A percentile compares a stretch with the other conserved stretches of the same genome.
These are phyloP conservation scores for Molossus molossus DNA, from an alignment of 2,797 vertebrate species.

Conservation along the genomic window DNA sequence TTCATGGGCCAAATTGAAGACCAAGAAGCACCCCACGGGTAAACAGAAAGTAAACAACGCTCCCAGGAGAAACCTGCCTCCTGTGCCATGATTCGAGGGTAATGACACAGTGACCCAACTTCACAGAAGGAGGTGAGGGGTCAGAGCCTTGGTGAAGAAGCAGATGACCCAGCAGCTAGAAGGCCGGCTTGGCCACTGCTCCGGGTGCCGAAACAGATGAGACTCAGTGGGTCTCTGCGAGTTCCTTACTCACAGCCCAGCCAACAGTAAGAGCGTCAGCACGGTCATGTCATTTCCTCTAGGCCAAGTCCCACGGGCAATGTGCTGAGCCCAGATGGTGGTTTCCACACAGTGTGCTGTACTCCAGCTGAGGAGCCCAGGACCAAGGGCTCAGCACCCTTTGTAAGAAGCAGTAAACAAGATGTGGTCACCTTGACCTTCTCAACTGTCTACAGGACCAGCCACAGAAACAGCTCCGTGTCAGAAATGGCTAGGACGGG, in stretches of 20 bases:
- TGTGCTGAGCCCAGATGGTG: neutral
- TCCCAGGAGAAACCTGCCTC: neutral
- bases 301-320: neutral
- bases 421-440: neutral
- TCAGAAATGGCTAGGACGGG: neutral
- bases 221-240: neutral
- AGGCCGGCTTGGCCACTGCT: neutral
- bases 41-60: neutral
- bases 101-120: neutral
- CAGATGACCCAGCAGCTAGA: neutral
- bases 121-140: too few species aligned
- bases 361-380: neutral
- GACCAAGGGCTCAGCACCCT: neutral
- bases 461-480: neutral
- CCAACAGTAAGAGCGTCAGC: neutral
- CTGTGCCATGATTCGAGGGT: neutral
- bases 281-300: neutral
- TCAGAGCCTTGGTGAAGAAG: neutral
- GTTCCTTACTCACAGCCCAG: neutral
- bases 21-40: neutral
- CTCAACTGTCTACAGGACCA: neutral
- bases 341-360: neutral
- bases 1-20: neutral
- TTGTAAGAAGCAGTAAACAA: neutral
- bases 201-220: neutral